phyloP scores from a whole-genome alignment of 2,888 invertebrate genomes.

The Drosophila rellima region DNA sequence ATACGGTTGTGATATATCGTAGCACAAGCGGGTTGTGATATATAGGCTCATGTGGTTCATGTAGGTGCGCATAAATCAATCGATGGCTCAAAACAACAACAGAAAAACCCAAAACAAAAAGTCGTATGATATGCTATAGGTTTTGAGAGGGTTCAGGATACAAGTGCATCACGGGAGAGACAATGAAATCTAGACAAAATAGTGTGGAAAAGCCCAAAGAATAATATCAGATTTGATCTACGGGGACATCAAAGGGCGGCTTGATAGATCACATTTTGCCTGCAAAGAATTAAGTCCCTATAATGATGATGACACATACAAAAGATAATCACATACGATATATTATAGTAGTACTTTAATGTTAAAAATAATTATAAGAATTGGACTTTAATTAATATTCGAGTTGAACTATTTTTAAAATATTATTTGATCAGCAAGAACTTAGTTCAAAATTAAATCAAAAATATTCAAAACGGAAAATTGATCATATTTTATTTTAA shows the following conservation, averaged over 20 bases:
- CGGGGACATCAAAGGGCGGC: slow-evolving; percentile 43
- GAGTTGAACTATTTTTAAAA: not conserved
- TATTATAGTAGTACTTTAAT: not conserved
- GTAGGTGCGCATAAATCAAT: slow-evolving; percentile 71
- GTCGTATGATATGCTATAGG: slow-evolving; percentile 22
- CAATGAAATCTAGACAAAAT: slow-evolving; percentile 10
- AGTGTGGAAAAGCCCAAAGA: slow-evolving; percentile 35
- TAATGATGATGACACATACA: slow-evolving; percentile 2
- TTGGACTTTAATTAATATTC: not conserved
- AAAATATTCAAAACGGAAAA: no score
- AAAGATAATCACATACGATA: slow-evolving; percentile 1
- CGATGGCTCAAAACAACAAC: slow-evolving; percentile 26
- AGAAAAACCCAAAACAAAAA: slow-evolving; percentile 11
- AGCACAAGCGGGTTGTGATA: slow-evolving; percentile 61
- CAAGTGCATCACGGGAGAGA: slow-evolving; percentile 40
- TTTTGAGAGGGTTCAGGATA: slow-evolving; percentile 42
- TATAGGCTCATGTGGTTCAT: slow-evolving; percentile 64
- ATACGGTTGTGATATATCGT: slow-evolving; percentile 73
- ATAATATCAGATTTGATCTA: slow-evolving; percentile 34
- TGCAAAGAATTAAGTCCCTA: slow-evolving; percentile 10
- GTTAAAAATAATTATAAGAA: slow-evolving; percentile 1
- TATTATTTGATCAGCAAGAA: not conserved
- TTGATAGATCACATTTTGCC: not conserved
- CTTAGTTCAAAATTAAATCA: not conserved
- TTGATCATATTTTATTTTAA: no score